Conservation (phyloP, 2,888 invertebrate species). For the Teleiodes luculella region DNA sequence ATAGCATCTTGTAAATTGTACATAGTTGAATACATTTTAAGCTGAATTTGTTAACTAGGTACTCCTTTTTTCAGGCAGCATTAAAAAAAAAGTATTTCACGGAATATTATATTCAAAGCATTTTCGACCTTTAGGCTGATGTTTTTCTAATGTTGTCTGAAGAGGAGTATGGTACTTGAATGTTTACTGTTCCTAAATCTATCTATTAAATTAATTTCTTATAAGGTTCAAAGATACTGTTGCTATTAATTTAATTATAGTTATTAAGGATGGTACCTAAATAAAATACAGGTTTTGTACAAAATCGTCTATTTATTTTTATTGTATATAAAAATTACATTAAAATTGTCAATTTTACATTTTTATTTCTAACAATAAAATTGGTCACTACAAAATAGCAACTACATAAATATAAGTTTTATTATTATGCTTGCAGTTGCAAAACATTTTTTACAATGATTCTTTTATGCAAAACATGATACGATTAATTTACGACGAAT, state of each 20-base stretch:
- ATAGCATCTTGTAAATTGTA: conserved; percentile 23
- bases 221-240: no score
- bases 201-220: no score
- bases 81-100: no score
- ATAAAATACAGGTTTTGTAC: conserved; percentile 61
- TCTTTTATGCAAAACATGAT: conserved; percentile 34
- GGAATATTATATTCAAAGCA: no score
- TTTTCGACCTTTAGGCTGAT: no score
- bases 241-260: background rate
- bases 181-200: no score
- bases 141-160: no score
- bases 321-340: conserved; percentile 79
- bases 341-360: conserved; percentile 78
- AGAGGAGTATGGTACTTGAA: no score
- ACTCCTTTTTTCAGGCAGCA: no score
- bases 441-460: conserved; percentile 49
- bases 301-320: conserved; percentile 77
- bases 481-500: conserved; percentile 31
- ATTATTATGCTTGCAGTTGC: conserved; percentile 60
- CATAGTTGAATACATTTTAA: conserved; percentile 25
- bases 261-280: conserved; percentile 1
- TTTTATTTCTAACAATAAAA: conserved; percentile 69
- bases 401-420: conserved; percentile 55
- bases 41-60: conserved; percentile 31
- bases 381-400: conserved; percentile 77